Conservation (phyloP, 2,888 invertebrate genomes). For the Conchocele bisecta region DNA sequence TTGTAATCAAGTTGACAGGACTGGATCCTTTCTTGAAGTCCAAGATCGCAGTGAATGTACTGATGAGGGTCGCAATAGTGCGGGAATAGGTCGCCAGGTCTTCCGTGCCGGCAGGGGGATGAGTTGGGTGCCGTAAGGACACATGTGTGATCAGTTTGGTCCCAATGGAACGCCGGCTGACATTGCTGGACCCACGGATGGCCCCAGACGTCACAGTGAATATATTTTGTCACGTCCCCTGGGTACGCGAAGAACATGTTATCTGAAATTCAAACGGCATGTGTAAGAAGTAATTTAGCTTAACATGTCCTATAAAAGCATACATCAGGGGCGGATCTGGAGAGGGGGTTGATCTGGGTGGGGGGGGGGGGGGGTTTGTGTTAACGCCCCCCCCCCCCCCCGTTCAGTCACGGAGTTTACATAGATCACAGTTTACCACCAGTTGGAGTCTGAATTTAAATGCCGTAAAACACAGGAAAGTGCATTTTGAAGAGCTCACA, state of each 20-base stretch:
- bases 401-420: too few relatives aligned
- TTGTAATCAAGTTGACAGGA: conserved; percentile 50
- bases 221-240: conserved; percentile 51
- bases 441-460: too few relatives aligned
- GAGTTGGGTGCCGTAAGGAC: conserved; percentile 18
- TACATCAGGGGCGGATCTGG: too few relatives aligned
- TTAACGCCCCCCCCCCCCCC: too few relatives aligned
- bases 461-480: too few relatives aligned
- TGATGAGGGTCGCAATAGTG: conserved; percentile 57
- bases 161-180: conserved; percentile 63
- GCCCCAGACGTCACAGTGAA: conserved; percentile 70
- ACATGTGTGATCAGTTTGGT: conserved; percentile 61
- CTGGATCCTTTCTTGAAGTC: conserved; percentile 49
- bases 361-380: too few relatives aligned
- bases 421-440: too few relatives aligned
- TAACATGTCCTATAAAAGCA: too few relatives aligned
- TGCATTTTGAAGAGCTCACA: too few relatives aligned
- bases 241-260: conserved; percentile 61
- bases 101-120: conserved; percentile 52
- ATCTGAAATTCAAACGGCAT: conserved; percentile 27
- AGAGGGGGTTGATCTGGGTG: too few relatives aligned
- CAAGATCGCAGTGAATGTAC: conserved; percentile 63
- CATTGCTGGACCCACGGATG: conserved; percentile 61
- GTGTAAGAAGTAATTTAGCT: neutral
- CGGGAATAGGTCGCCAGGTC: conserved; percentile 49